phyloP scores from a whole-genome alignment of 2,113 vertebrate genomes.

The Ageneiosus marmoratus region DNA sequence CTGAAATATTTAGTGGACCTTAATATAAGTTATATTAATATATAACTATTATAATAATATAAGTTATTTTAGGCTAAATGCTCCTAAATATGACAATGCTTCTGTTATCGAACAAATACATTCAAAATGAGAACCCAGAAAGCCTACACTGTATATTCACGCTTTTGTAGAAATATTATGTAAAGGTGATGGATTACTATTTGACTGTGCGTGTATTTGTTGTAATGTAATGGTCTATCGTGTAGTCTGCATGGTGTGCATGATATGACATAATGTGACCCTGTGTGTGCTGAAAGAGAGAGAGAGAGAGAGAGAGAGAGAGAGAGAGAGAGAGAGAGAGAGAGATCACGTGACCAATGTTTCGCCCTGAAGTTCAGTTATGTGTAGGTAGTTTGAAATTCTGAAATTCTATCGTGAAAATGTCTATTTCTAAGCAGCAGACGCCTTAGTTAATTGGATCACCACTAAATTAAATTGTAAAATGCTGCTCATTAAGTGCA shows the following conservation, averaged over 20 bases:
- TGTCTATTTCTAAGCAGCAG: no score
- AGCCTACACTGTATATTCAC: neutral
- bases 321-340: constrained; percentile 14
- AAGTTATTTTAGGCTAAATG: neutral
- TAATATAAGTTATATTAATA: no score
- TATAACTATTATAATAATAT: neutral
- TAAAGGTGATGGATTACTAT: neutral
- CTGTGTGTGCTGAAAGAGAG: neutral
- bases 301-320: constrained; percentile 15
- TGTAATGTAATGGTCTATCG: neutral
- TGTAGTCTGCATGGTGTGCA: neutral
- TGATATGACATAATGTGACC: neutral
- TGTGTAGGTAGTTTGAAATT: no score
- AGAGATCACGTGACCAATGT: neutral
- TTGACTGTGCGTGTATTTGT: neutral
- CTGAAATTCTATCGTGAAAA: no score
- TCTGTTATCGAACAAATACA: neutral
- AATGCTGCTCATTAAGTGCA: neutral
- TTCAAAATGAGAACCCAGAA: neutral
- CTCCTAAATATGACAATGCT: neutral
- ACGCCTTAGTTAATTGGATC: neutral
- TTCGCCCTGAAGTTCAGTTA: no score
- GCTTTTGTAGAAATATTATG: neutral
- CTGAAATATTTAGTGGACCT: neutral
- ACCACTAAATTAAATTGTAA: neutral